A percentile compares a stretch with the other conserved stretches of the same genome.
Conservation (phyloP, 2,888 invertebrate species). For the Sphinx pinastri region DNA sequence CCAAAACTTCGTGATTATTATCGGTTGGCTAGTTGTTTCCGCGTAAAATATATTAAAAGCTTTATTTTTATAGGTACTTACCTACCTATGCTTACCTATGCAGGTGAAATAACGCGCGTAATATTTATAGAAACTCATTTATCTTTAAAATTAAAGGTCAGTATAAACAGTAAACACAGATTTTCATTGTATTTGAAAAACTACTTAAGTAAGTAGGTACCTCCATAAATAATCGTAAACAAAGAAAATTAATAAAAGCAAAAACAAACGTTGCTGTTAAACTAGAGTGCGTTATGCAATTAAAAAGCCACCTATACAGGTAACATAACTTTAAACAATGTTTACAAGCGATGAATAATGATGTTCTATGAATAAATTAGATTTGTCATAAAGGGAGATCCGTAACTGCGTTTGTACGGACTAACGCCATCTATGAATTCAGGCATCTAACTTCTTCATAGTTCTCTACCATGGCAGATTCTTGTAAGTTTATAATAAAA, state of each 20-base stretch:
- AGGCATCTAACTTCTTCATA: neutral
- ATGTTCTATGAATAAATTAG: slow-evolving; percentile 24
- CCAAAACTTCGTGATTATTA: neutral
- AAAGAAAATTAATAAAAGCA: neutral
- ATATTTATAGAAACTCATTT: too few relatives aligned
- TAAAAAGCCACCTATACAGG: slow-evolving; percentile 19
- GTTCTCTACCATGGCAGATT: neutral
- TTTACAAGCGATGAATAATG: slow-evolving; percentile 18
- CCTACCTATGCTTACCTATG: too few relatives aligned
- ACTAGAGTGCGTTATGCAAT: slow-evolving; percentile 8
- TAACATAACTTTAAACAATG: slow-evolving; percentile 24
- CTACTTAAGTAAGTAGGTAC: neutral
- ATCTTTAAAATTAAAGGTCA: too few relatives aligned
- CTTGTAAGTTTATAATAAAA: neutral
- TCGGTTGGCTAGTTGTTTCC: too few relatives aligned
- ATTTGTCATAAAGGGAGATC: slow-evolving; percentile 13
- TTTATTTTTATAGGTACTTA: too few relatives aligned
- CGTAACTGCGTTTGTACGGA: neutral
- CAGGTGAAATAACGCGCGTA: too few relatives aligned
- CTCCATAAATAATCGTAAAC: neutral
- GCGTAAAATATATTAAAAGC: too few relatives aligned
- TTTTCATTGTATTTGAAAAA: too few relatives aligned
- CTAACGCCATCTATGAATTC: slow-evolving; percentile 12
- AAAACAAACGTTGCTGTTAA: neutral
- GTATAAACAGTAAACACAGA: too few relatives aligned